A percentile compares a stretch with the other conserved stretches of the same genome.
Conservation (phyloP, 1,140 invertebrate species). For the Orussus abietinus region DNA sequence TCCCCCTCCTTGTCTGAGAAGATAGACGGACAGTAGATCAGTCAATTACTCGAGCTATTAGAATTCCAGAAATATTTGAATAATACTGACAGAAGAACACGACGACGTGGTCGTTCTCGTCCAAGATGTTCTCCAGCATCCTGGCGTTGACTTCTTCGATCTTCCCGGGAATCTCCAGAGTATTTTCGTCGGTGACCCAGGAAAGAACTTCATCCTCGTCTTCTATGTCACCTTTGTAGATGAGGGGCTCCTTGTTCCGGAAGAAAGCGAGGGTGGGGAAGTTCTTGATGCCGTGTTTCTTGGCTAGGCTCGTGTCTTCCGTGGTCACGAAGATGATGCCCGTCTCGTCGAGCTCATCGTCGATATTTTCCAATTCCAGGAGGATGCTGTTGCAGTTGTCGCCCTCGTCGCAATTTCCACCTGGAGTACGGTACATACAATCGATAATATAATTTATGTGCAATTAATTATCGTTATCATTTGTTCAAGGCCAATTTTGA, state of each 20-base stretch:
- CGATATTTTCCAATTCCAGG: constrained; percentile 85
- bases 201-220: constrained; percentile 87
- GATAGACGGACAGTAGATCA: constrained; percentile 8
- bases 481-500: constrained; percentile 1
- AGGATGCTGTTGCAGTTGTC: constrained; percentile 81
- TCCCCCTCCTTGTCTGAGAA: constrained; percentile 80
- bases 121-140: constrained; percentile 88
- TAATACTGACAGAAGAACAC: constrained; percentile 85
- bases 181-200: constrained; percentile 90
- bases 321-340: constrained; percentile 93
- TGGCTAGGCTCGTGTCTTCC: constrained; percentile 75
- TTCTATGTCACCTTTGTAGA: constrained; percentile 80
- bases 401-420: constrained; percentile 81
- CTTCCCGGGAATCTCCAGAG: constrained; percentile 84
- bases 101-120: constrained; percentile 83
- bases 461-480: neutral
- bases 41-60: neutral
- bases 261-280: constrained; percentile 88
- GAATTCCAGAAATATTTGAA: neutral
- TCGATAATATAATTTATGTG: constrained; percentile 4
- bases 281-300: constrained; percentile 78
- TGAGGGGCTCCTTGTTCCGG: constrained; percentile 80
- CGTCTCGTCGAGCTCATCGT: constrained; percentile 89
- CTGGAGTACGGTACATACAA: too few species aligned
- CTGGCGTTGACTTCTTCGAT: constrained; percentile 90